Percentiles rank a stretch among this genome's conserved stretches.
Conservation (phyloP, 2,113 vertebrate genomes). For the Callipepla squamata region DNA sequence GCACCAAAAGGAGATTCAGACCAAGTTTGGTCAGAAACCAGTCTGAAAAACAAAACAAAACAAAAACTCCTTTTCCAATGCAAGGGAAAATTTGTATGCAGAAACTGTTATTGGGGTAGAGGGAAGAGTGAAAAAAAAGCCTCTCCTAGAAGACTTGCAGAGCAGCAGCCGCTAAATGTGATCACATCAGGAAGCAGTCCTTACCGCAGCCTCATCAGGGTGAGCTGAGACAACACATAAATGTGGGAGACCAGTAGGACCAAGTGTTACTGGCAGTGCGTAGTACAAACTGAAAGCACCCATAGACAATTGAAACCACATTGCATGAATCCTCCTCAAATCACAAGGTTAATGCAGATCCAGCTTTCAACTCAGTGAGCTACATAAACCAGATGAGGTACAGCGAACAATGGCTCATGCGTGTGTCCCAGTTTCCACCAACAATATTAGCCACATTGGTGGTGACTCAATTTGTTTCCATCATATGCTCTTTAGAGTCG, state of each 20-base stretch:
- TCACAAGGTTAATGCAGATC: constrained; percentile 40
- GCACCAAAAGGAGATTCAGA: neutral
- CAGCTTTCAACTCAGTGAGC: constrained; percentile 56
- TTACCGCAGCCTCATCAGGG: constrained; percentile 15
- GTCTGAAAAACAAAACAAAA: neutral
- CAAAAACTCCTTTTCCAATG: neutral
- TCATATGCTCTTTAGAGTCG: constrained; percentile 20
- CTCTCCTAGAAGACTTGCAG: neutral
- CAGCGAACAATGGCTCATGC: constrained; percentile 42
- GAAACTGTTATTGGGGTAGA: neutral
- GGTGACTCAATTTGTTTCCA: constrained; percentile 64
- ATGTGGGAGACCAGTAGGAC: constrained; percentile 27
- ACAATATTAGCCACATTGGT: constrained; percentile 42
- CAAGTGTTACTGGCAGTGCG: neutral
- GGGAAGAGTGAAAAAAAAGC: neutral
- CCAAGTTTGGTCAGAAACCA: neutral
- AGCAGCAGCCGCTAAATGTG: neutral
- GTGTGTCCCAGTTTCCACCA: constrained; percentile 64
- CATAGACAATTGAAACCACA: constrained; percentile 58
- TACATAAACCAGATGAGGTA: constrained; percentile 68
- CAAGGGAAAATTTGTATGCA: neutral
- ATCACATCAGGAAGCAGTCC: constrained; percentile 12
- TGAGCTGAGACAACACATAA: neutral
- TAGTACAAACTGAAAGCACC: neutral
- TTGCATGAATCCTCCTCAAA: constrained; percentile 11